Evolutionary conservation across 2,113 vertebrate genomes (phyloP).

Genomic region (Fregetta grallaria): DNA sequence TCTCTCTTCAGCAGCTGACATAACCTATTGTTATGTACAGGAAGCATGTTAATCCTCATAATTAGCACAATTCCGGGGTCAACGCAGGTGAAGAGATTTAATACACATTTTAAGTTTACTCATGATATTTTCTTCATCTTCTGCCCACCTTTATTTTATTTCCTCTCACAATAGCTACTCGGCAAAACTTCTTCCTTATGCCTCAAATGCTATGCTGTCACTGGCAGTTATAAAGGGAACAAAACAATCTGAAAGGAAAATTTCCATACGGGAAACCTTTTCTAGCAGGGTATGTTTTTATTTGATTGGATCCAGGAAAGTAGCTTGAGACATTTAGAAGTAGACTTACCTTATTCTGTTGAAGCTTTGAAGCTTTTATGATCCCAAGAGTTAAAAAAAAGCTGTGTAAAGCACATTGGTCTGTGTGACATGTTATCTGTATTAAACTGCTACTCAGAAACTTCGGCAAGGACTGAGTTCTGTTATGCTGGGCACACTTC

Average conservation of each 20-base stretch:
- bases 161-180: background rate
- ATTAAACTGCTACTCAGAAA: background rate
- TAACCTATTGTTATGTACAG: conserved; percentile 23
- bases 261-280: background rate
- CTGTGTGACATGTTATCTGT: background rate
- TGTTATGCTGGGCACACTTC: background rate
- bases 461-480: background rate
- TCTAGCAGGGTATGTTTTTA: background rate
- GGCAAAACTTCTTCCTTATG: background rate
- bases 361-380: background rate
- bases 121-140: conserved; percentile 20
- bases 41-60: conserved; percentile 54
- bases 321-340: background rate
- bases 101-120: conserved; percentile 52
- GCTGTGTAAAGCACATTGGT: background rate
- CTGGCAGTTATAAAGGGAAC: background rate
- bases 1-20: conserved; percentile 21
- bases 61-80: conserved; percentile 47
- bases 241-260: conserved; percentile 27
- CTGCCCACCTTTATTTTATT: conserved; percentile 29
- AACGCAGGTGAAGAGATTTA: conserved; percentile 10
- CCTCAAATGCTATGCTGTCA: background rate
- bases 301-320: background rate
- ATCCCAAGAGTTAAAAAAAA: background rate
- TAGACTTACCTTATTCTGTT: background rate